phyloP scores from a whole-genome alignment of 2,113 vertebrate species.

The Tympanuchus pallidicinctus region DNA sequence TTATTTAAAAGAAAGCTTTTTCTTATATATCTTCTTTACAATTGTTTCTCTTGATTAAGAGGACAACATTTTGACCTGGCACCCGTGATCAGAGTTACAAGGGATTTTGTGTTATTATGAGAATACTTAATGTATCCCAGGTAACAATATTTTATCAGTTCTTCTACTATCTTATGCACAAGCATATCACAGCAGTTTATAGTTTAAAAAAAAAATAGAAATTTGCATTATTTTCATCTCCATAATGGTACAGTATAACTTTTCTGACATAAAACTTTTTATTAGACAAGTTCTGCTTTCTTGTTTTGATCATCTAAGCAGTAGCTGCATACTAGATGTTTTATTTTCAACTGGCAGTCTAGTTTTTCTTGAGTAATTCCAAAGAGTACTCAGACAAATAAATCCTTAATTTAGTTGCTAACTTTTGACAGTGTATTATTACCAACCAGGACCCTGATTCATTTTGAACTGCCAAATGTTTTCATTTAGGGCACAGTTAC shows the following conservation, averaged over 20 bases:
- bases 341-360: not conserved
- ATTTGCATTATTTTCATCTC: not conserved
- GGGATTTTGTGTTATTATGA: not conserved
- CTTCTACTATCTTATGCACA: not conserved
- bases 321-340: not conserved
- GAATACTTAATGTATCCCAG: not conserved
- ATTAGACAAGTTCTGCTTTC: fast-evolving
- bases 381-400: not conserved
- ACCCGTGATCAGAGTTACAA: not conserved
- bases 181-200: not conserved
- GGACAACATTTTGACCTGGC: not conserved
- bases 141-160: not conserved
- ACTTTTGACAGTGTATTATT: slow-evolving; percentile 22
- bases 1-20: not conserved
- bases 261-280: not conserved
- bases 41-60: not conserved
- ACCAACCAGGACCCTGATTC: not conserved
- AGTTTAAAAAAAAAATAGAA: not conserved
- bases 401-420: slow-evolving; percentile 13
- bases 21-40: not conserved
- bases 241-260: not conserved
- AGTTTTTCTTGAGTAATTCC: not conserved
- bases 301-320: not conserved
- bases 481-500: not conserved
- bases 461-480: not conserved